Base-by-base conservation (phyloP, 1,140 invertebrate genomes). In the Brachionus angularis region DNA sequence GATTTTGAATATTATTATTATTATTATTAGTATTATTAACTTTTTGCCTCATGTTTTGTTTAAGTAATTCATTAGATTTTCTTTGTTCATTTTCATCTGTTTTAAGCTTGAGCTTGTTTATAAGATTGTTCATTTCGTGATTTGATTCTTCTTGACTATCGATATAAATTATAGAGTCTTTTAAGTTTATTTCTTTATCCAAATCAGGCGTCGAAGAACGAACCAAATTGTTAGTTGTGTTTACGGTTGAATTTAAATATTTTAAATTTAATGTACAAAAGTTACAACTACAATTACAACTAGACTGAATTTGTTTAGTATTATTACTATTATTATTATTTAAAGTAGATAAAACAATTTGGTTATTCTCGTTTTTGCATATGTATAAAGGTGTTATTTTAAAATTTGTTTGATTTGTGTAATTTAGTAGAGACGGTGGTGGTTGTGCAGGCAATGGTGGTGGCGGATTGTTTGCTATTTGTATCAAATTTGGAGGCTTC, bases 381-480 rank as follows among this genome's bases (percentile, higher is more conserved):
- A 58, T 39, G 0, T 39, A 34, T 14, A 58, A 23, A 58, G 53
- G 53, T 58, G 53, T 39, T 58, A 58, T 58, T 58, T 58, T 58
- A 23, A 18, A n/a, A n/a, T n/a, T n/a, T n/a, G n/a, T n/a, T n/a
- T n/a, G n/a, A n/a, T n/a, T n/a, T n/a, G n/a, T n/a, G n/a, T n/a
- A n/a, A n/a, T n/a, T n/a, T n/a, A n/a, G 33, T 12, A 58, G 33
- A 3, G 53, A 58, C 23, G 53, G 53, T 23, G 53, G 53, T 39
- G 53, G 53, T 39, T 58, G 53, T 21, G 53, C 14, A 5, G 53
- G 53, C 21, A 58, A 18, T 39, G 53, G 53, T 58, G 53, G 53
- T 39, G 53, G 33, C 16, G 53, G 53, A 25, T 58, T 8, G 23
- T 39, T 10, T 58, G 53, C 12, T 58, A 39, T 23, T 31, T 1